Evolutionary conservation across 2,113 vertebrate genomes (phyloP), one percentile per base, ranked within the genome.

Genomic region (Rafetus swinhoei): DNA sequence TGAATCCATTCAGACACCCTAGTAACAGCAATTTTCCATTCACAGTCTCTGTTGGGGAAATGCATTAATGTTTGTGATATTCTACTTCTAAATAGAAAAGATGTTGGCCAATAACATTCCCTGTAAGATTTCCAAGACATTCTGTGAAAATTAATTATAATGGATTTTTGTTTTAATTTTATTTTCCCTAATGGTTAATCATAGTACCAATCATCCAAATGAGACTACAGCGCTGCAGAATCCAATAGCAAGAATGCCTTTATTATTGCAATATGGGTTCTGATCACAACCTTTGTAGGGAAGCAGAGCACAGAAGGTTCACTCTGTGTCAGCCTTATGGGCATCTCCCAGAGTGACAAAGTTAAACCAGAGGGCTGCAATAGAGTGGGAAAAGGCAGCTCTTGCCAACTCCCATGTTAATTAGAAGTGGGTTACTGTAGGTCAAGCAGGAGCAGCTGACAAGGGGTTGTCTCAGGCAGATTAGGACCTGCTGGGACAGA

Each of bases 101-200:
- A 85, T 74, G 88, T 81, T 84, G 79, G 59, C 84, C 93, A 89
- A 79, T 95, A 97, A 95, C 62, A 74, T 39, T 60, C 91, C 84
- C 82, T 97, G 88, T 93, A 95, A 94, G 81, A 53, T 87, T 93
- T 97, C 87, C 79, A 92, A 96, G 93, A 79, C 92, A 93, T 85
- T 85, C 89, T 82, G 77, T 88, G 85, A 95, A 96, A 96, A 97
- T 96, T 93, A 97, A 97, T 92, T 90, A 97, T 92, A 95, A 96
- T 94, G 88, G 81, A 91, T 90, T 83, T 82, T 45, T 45, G n/a
- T 24, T 59, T 85, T 11, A 54, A 59, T 85, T 86, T 85, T 90
- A 59, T 95, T 94, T 80, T 87, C 84, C 87, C 80, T 35, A 27
- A 56, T 91, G 65, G 74, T 84, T 95, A 93, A 90, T 88, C 84